Evolutionary conservation across 1,140 invertebrate species (phyloP).

Genomic region (Plodia interpunctella): DNA sequence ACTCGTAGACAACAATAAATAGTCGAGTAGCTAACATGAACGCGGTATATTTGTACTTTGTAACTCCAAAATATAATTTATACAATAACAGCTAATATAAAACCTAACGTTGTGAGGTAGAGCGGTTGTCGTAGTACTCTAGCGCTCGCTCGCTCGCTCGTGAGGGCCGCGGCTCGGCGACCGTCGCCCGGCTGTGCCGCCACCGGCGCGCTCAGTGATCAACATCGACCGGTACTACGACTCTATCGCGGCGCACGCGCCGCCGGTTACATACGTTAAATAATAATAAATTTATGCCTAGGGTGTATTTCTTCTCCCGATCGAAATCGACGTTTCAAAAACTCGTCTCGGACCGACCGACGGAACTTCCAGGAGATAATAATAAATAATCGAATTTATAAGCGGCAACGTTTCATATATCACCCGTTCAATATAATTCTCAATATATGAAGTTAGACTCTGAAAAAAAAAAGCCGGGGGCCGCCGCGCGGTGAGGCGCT

Average conservation of each 20-base stretch:
- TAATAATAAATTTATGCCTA: slow-evolving; percentile 67
- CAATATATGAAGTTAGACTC: slow-evolving; percentile 75
- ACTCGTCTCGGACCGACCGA: slow-evolving; percentile 74
- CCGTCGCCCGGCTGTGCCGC: slow-evolving; percentile 21
- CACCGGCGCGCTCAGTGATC: slow-evolving; percentile 55
- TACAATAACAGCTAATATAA: slow-evolving; percentile 70
- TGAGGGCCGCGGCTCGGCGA: slow-evolving; percentile 21
- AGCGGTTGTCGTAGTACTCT: slow-evolving; percentile 53
- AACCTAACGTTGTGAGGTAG: slow-evolving; percentile 69
- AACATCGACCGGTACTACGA: slow-evolving; percentile 69
- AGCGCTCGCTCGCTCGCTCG: slow-evolving; percentile 15
- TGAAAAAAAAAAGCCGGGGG: slow-evolving; percentile 58
- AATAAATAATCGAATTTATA: slow-evolving; percentile 71
- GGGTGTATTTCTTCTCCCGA: slow-evolving; percentile 75
- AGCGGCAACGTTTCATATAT: slow-evolving; percentile 76
- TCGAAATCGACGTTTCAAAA: slow-evolving; percentile 73
- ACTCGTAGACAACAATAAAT: slow-evolving; percentile 69
- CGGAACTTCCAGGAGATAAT: slow-evolving; percentile 70
- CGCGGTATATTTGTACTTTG: slow-evolving; percentile 56
- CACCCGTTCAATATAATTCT: slow-evolving; percentile 74
- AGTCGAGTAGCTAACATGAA: slow-evolving; percentile 51
- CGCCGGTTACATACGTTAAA: slow-evolving; percentile 63
- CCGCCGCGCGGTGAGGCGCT: slow-evolving; percentile 57
- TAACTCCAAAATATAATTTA: slow-evolving; percentile 72
- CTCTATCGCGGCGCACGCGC: slow-evolving; percentile 62